Base-by-base conservation (phyloP, 2,797 vertebrate species). In the Nannoperca australis region DNA sequence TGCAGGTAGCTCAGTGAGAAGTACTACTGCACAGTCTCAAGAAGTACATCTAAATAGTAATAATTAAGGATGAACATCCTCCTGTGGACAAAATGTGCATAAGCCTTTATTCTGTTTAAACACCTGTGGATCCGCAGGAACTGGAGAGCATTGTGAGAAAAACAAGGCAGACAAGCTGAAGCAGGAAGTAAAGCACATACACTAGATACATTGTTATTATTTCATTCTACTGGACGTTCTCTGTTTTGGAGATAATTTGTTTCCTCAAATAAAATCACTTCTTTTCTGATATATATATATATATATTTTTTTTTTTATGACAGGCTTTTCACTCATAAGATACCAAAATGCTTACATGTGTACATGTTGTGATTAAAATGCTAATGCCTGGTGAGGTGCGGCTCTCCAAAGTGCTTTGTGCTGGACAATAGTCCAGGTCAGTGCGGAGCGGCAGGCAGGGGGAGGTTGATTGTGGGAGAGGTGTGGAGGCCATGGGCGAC, bases 311-410 rank as follows among this genome's bases (percentile, higher is more conserved):
- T 73, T 42, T 69, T 82, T 77, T 22, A 82, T 47, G 53, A 83
- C 76, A 70, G 58, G 61, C 76, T 78, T 80, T 45, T 67, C 65
- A 44, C 76, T 81, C 62, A 60, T 10, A 47, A 10, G 20, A 51
- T 47, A 66, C 30, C 2, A 34, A 66, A 51, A 71, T 72, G 61
- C 82, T 79, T 86, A 67, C 30, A 17, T 32, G 50, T 36, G 22
- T 73, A 27, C 72, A 62, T 73, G 45, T 47, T 88, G 83, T 86
- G 90, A 90, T 93, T 92, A 92, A 92, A 91, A 93, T 93, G 92
- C 86, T 80, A 92, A 93, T 90, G 61, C 61, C 3, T 27, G 77
- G 58, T 59, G 88, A 86, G 83, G 73, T 79, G 79, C 78, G 63
- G 84, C 85, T 85, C 86, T 91, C 80, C 73, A 88, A 44, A 85